Evolutionary conservation across 2,888 invertebrate genomes (phyloP), one percentile per base, ranked within the genome.

Genomic region (Melangyna quadrimaculata): DNA sequence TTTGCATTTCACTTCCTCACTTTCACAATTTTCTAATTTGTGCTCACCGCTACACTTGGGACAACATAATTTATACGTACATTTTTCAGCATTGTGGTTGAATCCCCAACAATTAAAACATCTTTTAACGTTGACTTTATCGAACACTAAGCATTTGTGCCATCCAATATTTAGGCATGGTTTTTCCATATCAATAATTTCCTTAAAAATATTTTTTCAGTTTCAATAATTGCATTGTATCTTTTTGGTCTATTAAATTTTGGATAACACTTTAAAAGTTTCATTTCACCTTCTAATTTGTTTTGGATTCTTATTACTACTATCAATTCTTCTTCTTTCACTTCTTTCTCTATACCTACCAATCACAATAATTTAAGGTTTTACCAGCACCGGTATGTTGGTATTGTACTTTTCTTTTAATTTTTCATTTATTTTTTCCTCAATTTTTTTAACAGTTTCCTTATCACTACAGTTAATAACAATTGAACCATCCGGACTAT

Each of bases 31-130:
- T 0, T 40, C 43, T 70, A 37, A 3, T 29, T 29, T 57, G 22
- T 71, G 45, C 7, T 70, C 70, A 12, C 19, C 71, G 12, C 71
- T 27, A 72, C 48, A 72, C 12, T 72, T 72, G 7, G 59, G 71
- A 7, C 59, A 71, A 7, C 27, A 17, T n/a, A 32, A 35, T 59
- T 71, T 35, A n/a, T 48, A 45, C 22, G 37, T 19, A 17, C 55
- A 70, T 5, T 12, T 17, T 51, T 51, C 22, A 24, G 51, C 51
- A 6, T 51, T 51, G 51, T 51, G 51, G 12, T 51, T 51, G 24
- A 71, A 53, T 7, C 57, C 27, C 71, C 71, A 71, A 45, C 57
- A 71, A 19, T 59, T 59, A 8, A n/a, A 72, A 37, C 72, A 72
- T 14, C 51, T 72, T 48, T 48, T 71, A 2, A 71, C 48, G 32